Conservation (phyloP, 1,140 invertebrate genomes). For the Potamilus streckersoni region DNA sequence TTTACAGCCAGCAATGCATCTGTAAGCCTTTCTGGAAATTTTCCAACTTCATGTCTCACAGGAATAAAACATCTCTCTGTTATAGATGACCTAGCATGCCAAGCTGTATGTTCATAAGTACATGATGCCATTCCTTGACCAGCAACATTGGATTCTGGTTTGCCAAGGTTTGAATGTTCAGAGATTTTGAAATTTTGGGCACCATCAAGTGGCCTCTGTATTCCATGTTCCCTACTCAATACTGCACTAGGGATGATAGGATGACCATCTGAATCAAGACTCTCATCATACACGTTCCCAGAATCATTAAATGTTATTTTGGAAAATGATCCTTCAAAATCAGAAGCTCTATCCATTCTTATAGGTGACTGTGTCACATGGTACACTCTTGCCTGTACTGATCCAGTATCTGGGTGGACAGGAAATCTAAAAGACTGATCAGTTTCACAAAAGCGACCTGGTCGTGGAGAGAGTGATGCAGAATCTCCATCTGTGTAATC, state of each 20-base stretch:
- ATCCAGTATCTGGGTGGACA: neutral
- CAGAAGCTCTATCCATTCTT: neutral
- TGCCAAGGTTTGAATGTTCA: too few species aligned
- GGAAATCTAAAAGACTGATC: slow-evolving; percentile 29
- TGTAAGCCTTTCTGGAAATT: slow-evolving; percentile 25
- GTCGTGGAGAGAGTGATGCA: slow-evolving; percentile 44
- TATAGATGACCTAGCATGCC: too few species aligned
- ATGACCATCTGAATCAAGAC: slow-evolving; percentile 5
- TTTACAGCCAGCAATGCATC: slow-evolving; percentile 17
- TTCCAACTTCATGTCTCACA: neutral
- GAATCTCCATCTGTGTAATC: slow-evolving; percentile 61
- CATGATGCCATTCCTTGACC: too few species aligned
- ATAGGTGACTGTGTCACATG: slow-evolving; percentile 5
- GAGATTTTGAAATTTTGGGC: too few species aligned
- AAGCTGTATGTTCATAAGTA: too few species aligned
- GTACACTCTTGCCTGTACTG: neutral
- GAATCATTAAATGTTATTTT: slow-evolving; percentile 48
- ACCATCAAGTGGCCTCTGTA: too few species aligned
- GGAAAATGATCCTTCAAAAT: slow-evolving; percentile 9
- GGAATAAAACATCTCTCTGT: too few species aligned
- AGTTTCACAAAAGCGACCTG: slow-evolving; percentile 37
- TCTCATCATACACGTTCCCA: slow-evolving; percentile 55
- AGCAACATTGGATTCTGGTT: too few species aligned
- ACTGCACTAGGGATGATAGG: too few species aligned
- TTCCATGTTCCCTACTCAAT: too few species aligned